These are phyloP conservation scores for Petaurus breviceps DNA, from an alignment of 2,113 vertebrate genomes.

Conservation along the genomic window DNA sequence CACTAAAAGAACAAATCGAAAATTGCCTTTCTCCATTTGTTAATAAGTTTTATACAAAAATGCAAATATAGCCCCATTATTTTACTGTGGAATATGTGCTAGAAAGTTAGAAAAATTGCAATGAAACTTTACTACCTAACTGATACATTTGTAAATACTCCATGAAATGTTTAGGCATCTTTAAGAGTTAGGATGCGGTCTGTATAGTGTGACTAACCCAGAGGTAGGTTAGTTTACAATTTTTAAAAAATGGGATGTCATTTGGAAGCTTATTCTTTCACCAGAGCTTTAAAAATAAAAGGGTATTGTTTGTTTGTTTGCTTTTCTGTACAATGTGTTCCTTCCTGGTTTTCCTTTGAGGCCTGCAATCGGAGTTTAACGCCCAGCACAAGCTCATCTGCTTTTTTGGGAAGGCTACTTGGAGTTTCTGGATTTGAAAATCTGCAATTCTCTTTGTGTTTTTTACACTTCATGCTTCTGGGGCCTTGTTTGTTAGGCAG, in stretches of 20 bases:
- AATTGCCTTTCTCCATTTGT: conserved; percentile 84
- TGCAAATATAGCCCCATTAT: conserved; percentile 80
- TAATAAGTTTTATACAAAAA: conserved; percentile 86
- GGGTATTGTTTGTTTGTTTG: conserved; percentile 85
- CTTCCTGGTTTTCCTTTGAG: conserved; percentile 69
- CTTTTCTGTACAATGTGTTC: conserved; percentile 77
- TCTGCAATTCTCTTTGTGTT: neutral
- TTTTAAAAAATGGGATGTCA: conserved; percentile 83
- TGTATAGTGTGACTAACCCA: conserved; percentile 84
- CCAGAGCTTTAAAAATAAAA: conserved; percentile 90
- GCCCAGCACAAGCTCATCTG: conserved; percentile 26
- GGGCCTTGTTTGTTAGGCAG: neutral
- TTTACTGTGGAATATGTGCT: conserved; percentile 82
- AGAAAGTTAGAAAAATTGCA: conserved; percentile 80
- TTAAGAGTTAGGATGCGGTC: conserved; percentile 82
- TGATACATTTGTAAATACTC: conserved; percentile 87
- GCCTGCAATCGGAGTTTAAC: conserved; percentile 23
- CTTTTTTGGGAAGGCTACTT: neutral
- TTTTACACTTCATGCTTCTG: conserved; percentile 22
- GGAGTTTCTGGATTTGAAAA: conserved; percentile 13
- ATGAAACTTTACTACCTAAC: conserved; percentile 89
- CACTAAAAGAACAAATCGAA: conserved; percentile 92
- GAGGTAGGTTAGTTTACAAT: conserved; percentile 86
- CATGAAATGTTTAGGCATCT: conserved; percentile 81
- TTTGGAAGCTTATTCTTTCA: conserved; percentile 86